Conservation (phyloP, 2,113 vertebrate genomes). For the Xyliphius kryptos region DNA sequence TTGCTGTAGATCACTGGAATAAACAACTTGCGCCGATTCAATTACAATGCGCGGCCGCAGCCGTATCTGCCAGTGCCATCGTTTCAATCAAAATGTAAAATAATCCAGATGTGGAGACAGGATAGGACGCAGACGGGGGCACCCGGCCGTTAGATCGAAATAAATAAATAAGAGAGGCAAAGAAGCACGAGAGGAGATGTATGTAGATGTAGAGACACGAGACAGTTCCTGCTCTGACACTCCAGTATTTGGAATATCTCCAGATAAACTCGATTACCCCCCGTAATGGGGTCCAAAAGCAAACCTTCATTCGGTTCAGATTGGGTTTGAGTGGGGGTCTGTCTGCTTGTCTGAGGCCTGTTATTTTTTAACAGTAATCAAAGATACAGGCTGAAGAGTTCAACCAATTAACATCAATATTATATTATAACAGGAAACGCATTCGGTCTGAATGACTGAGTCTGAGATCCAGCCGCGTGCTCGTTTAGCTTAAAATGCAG, state of each 20-base stretch:
- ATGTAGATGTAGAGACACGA: conserved; percentile 53
- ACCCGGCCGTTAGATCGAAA: conserved; percentile 80
- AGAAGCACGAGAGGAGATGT: conserved; percentile 50
- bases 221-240: conserved; percentile 69
- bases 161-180: conserved; percentile 52
- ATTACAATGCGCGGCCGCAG: conserved; percentile 83
- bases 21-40: conserved; percentile 93
- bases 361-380: conserved; percentile 77
- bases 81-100: conserved; percentile 99
- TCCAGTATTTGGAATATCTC: conserved; percentile 69
- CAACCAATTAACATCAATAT: conserved; percentile 82
- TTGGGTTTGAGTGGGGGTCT: conserved; percentile 72
- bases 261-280: conserved; percentile 86
- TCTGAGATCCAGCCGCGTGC: too few relatives aligned
- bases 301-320: conserved; percentile 68
- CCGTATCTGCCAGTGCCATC: conserved; percentile 96
- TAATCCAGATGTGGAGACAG: conserved; percentile 90
- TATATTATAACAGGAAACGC: too few relatives aligned
- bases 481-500: too few relatives aligned
- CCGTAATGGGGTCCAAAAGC: conserved; percentile 62
- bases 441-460: too few relatives aligned
- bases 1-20: conserved; percentile 85
- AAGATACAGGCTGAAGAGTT: conserved; percentile 76
- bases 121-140: conserved; percentile 88
- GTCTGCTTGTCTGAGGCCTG: conserved; percentile 59